Percentiles rank a stretch among this genome's conserved stretches.
phyloP scores from a whole-genome alignment of 2,888 invertebrate genomes.

The Ypsolopha scabrella region DNA sequence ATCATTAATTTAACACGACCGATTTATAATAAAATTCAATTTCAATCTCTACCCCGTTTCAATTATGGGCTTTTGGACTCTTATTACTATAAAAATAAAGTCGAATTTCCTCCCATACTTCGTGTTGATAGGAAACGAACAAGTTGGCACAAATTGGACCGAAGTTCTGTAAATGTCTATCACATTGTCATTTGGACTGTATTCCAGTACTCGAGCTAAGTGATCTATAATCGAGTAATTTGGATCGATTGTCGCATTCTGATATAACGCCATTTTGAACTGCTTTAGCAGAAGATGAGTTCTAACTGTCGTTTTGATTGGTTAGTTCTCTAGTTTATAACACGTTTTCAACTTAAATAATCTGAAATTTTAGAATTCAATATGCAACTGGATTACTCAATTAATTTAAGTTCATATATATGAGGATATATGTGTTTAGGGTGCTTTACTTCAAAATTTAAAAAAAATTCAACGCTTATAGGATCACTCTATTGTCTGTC shows the following conservation, averaged over 20 bases:
- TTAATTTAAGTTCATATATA: too few species aligned
- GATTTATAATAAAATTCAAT: too few species aligned
- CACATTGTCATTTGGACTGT: slow-evolving; percentile 35
- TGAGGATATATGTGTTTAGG: too few species aligned
- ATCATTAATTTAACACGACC: too few species aligned
- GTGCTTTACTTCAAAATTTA: too few species aligned
- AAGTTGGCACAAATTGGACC: neutral
- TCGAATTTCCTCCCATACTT: neutral
- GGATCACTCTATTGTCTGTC: too few species aligned
- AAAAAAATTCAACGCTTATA: too few species aligned
- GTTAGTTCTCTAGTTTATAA: too few species aligned
- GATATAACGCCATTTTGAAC: neutral
- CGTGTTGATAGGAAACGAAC: neutral
- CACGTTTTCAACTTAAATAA: too few species aligned
- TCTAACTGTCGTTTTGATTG: neutral
- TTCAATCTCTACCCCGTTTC: neutral
- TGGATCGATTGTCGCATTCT: slow-evolving; percentile 11
- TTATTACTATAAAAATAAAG: neutral
- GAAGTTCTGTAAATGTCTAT: slow-evolving; percentile 31
- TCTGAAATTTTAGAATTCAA: too few species aligned
- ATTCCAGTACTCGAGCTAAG: slow-evolving; percentile 22
- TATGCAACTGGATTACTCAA: too few species aligned
- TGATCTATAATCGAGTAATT: slow-evolving; percentile 31
- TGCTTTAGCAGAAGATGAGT: too few species aligned
- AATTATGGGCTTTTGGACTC: neutral